These are phyloP conservation scores for Cromileptes altivelis DNA, from an alignment of 2,113 vertebrate genomes.

Conservation along the genomic window DNA sequence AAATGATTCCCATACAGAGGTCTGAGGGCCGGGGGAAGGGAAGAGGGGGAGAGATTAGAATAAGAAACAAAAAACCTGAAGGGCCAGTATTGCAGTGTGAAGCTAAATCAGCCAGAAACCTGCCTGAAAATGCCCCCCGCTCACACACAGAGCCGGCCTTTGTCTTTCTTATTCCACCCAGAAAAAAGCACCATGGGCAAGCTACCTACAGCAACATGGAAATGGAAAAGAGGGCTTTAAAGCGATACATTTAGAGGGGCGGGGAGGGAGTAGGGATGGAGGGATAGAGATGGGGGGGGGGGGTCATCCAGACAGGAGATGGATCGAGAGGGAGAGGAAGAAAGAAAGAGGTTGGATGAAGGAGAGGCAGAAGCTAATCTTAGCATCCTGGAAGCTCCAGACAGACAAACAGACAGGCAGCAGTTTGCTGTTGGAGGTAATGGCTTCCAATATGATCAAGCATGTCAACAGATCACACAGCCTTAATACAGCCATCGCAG, in stretches of 20 bases:
- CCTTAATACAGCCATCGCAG: conserved; percentile 70
- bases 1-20: conserved; percentile 52
- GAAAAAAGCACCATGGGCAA: conserved; percentile 71
- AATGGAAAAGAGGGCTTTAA: conserved; percentile 74
- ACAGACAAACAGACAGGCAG: conserved; percentile 71
- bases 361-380: conserved; percentile 61
- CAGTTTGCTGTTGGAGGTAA: conserved; percentile 85
- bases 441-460: conserved; percentile 83
- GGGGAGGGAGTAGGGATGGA: conserved; percentile 39
- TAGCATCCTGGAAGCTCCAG: conserved; percentile 79
- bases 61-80: conserved; percentile 55
- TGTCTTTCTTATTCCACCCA: conserved; percentile 64
- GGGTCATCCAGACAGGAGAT: conserved; percentile 52
- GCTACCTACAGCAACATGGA: conserved; percentile 65
- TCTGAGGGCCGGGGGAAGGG: conserved; percentile 14
- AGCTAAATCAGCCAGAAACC: conserved; percentile 82
- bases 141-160: conserved; percentile 63
- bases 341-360: conserved; percentile 46
- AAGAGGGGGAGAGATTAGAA: conserved; percentile 36
- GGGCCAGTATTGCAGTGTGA: conserved; percentile 61
- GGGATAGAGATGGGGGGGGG: conserved; percentile 28
- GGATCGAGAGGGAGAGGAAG: conserved; percentile 42
- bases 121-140: conserved; percentile 66
- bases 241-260: conserved; percentile 72
- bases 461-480: conserved; percentile 82